Base-by-base conservation (phyloP, 2,888 invertebrate genomes). In the Latrodectus hesperus region DNA sequence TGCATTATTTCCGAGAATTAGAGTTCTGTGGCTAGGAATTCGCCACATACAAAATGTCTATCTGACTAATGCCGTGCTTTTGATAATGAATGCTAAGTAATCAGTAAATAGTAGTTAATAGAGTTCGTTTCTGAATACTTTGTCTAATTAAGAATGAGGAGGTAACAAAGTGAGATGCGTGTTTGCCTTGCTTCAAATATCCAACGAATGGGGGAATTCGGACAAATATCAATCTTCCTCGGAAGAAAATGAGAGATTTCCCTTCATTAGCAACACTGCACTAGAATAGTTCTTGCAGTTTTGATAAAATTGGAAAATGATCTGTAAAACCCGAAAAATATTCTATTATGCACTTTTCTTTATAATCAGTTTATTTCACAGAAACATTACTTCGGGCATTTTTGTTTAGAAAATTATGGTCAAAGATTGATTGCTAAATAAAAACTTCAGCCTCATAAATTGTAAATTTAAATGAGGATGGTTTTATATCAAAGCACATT, bases 91-190 rank as follows among this genome's bases (percentile, higher is more conserved):
- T 84, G 84, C 77, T 84, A 84, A 84, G 84, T 84, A 84, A 84
- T 84, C 84, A 84, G 84, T 84, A 84, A 84, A 77, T 84, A 84
- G 84, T 77, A 84, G 84, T 77, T 84, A 84, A 84, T 84, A 84
- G 77, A 84, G 84, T 77, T 77, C 72, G 84, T 84, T 72, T 77
- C 77, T 65, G 72, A 77, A 84, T 84, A 76, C 77, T 67, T 64
- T 76, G 26, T 74, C 76, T 84, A 77, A 84, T 84, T 84, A 84
- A 84, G 84, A 84, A 55, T 22, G 22, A 84, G 72, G 84, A 77
- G 60, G 67, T 74, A 82, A 55, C 79, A 79, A 79, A 79, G 79
- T 68, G 72, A 70, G 52, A n/a, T 51, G 38, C 55, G 78, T 70
- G 11, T 70, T 78, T 70, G 55, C 79, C 12, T 70, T 67, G 74